Percentiles rank a stretch among this genome's conserved stretches.
These are phyloP conservation scores for Drosophila ohnishii DNA, from an alignment of 1,140 invertebrate genomes.

Conservation along the genomic window DNA sequence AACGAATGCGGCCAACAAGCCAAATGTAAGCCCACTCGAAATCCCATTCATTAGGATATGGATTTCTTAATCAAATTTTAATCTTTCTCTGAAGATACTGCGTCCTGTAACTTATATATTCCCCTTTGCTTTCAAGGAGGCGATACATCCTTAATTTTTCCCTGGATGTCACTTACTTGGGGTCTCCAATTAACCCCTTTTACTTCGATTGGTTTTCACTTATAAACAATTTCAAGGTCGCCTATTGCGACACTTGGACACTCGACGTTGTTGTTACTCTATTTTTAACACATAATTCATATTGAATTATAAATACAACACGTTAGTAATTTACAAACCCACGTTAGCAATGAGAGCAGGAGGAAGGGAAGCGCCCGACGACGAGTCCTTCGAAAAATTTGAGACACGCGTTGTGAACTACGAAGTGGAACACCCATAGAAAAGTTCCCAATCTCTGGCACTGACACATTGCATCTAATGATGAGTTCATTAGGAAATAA, in stretches of 20 bases:
- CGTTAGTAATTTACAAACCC: slow-evolving; percentile 37
- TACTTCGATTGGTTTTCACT: slow-evolving; percentile 28
- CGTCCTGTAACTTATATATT: background rate
- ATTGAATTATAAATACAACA: slow-evolving; percentile 55
- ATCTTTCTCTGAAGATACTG: background rate
- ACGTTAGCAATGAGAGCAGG: background rate
- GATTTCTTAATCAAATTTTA: background rate
- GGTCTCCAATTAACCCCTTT: slow-evolving; percentile 24
- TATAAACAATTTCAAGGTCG: slow-evolving; percentile 41
- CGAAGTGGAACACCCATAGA: background rate
- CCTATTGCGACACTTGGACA: slow-evolving; percentile 17
- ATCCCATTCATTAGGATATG: slow-evolving; percentile 1
- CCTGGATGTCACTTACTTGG: background rate
- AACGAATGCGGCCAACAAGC: slow-evolving; percentile 2
- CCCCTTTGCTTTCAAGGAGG: background rate
- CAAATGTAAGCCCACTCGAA: slow-evolving; percentile 1
- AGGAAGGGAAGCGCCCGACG: background rate
- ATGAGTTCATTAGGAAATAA: background rate
- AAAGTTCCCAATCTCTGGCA: background rate
- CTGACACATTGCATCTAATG: background rate
- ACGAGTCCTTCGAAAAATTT: slow-evolving; percentile 5
- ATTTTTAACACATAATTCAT: slow-evolving; percentile 54
- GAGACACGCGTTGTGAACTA: background rate
- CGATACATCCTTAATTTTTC: background rate
- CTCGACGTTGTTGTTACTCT: slow-evolving; percentile 18